Conservation (phyloP, 2,888 invertebrate genomes). For the Cheilosia vulpina region DNA sequence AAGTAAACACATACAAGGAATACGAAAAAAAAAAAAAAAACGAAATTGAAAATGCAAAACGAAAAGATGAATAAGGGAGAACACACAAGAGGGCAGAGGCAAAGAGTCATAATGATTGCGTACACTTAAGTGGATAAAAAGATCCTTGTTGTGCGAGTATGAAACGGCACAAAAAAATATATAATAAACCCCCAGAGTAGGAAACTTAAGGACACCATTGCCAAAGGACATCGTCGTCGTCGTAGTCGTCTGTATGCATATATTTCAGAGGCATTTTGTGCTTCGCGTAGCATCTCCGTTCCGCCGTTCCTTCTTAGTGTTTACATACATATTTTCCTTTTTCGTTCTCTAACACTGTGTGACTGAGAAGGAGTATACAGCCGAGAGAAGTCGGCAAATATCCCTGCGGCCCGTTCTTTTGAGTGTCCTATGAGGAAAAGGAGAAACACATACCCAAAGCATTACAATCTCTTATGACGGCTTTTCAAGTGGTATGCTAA, state of each 20-base stretch:
- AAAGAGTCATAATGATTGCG: conserved; percentile 71
- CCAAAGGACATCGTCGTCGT: conserved; percentile 54
- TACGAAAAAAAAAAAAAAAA: not conserved
- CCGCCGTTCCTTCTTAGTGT: conserved; percentile 33
- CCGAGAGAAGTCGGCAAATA: conserved; percentile 17
- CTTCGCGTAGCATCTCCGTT: conserved; percentile 62
- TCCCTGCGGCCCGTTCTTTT: conserved; percentile 37
- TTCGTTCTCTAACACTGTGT: conserved; percentile 31
- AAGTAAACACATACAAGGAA: conserved; percentile 48
- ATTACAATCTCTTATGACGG: conserved; percentile 73
- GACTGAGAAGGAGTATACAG: conserved; percentile 18
- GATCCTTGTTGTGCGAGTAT: conserved; percentile 62
- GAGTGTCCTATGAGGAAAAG: conserved; percentile 13
- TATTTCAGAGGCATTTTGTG: conserved; percentile 71
- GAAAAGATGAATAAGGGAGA: conserved; percentile 52
- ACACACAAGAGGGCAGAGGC: conserved; percentile 47
- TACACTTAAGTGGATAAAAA: conserved; percentile 74
- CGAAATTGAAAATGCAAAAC: conserved; percentile 25
- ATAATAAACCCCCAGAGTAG: conserved; percentile 30
- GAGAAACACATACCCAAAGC: conserved; percentile 46
- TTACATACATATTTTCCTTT: conserved; percentile 19
- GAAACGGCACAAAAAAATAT: conserved; percentile 27
- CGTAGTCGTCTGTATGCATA: conserved; percentile 59
- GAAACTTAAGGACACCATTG: conserved; percentile 68
- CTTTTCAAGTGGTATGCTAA: conserved; percentile 72